Conservation (phyloP, 2,888 invertebrate genomes). For the Papilio elwesi region DNA sequence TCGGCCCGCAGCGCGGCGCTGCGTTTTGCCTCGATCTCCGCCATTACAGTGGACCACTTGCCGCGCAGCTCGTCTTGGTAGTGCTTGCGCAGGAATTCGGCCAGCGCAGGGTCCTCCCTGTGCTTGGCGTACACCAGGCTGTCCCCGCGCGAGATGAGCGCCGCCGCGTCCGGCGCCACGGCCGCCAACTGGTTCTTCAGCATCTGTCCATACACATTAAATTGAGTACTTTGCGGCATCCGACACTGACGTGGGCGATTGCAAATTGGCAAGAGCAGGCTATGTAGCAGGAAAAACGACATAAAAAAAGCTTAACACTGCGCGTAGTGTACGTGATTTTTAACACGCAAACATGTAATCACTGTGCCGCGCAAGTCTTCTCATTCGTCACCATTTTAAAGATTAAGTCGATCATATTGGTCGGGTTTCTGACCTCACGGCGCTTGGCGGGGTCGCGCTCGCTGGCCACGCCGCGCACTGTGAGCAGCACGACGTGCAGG, state of each 20-base stretch:
- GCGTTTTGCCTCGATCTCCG: conserved; percentile 84
- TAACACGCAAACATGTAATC: too few relatives aligned
- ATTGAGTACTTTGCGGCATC: too few relatives aligned
- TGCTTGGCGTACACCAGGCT: conserved; percentile 89
- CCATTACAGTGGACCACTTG: conserved; percentile 87
- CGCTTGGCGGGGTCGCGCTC: conserved; percentile 86
- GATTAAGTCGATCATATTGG: too few relatives aligned
- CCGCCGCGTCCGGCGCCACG: conserved; percentile 90
- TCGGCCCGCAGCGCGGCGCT: conserved; percentile 82
- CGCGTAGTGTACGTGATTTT: too few relatives aligned
- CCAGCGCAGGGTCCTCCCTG: conserved; percentile 79
- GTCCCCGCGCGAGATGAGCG: conserved; percentile 90
- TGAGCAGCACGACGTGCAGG: conserved; percentile 84
- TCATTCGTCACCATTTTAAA: too few relatives aligned
- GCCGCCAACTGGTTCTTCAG: conserved; percentile 85
- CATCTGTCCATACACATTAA: conserved; percentile 65
- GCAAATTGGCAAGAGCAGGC: too few relatives aligned
- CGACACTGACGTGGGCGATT: too few relatives aligned
- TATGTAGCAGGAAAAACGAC: too few relatives aligned
- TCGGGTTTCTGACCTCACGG: conserved; percentile 77
- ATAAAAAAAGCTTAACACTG: too few relatives aligned
- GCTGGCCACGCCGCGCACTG: conserved; percentile 82
- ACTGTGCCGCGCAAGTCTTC: too few relatives aligned
- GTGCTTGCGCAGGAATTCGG: conserved; percentile 82
- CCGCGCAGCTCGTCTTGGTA: conserved; percentile 85